Percentiles rank a stretch among this genome's conserved stretches.
These are phyloP conservation scores for Drosophila suzukii DNA, from an alignment of 1,140 invertebrate species.

Conservation along the genomic window DNA sequence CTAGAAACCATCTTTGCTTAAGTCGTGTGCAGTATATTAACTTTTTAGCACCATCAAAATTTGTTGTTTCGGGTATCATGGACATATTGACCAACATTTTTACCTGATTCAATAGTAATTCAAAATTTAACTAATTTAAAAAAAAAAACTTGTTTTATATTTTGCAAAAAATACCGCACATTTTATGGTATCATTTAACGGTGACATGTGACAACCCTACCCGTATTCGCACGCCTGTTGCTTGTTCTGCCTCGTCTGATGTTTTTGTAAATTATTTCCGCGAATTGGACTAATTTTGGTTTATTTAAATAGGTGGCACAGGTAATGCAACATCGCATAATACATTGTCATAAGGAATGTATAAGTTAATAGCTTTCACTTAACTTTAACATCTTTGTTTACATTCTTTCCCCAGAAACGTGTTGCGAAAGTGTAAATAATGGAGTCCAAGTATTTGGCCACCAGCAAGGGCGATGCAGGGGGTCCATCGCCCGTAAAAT, in stretches of 20 bases:
- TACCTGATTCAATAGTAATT: background rate
- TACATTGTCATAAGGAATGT: no score
- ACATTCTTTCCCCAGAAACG: constrained; percentile 15
- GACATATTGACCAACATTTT: no score
- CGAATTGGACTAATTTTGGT: background rate
- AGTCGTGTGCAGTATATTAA: no score
- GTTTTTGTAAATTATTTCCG: constrained; percentile 17
- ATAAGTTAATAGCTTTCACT: background rate
- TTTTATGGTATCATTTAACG: background rate
- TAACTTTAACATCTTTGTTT: background rate
- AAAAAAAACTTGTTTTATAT: background rate
- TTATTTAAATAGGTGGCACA: background rate
- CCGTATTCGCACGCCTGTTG: constrained; percentile 20
- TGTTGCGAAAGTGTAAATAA: constrained; percentile 23
- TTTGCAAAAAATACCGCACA: background rate
- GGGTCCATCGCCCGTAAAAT: constrained; percentile 27
- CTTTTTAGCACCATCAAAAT: no score
- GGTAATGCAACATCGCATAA: background rate
- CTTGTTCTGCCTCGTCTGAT: background rate
- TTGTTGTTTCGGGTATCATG: no score
- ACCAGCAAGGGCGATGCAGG: constrained; percentile 18
- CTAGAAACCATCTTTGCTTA: no score
- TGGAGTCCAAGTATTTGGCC: constrained; percentile 67
- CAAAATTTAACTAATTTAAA: background rate
- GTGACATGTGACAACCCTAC: background rate